A percentile compares a stretch with the other conserved stretches of the same genome.
Evolutionary conservation across 2,888 invertebrate genomes (phyloP).

Genomic region (Ecliptopera silaceata): DNA sequence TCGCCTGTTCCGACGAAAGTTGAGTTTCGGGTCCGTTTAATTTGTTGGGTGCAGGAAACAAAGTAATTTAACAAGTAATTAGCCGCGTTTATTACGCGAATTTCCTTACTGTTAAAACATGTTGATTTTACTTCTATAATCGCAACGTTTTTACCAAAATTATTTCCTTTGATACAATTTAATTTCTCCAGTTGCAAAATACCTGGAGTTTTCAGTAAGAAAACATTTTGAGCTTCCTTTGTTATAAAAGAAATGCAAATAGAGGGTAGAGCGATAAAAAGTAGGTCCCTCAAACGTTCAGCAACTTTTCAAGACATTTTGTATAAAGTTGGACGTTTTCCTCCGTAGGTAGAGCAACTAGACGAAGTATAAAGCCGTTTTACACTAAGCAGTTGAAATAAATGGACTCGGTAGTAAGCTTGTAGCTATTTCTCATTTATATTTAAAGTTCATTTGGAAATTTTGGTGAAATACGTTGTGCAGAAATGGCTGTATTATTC

Average conservation of each 20-base stretch:
- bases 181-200: slow-evolving; percentile 22
- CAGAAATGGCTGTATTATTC: slow-evolving; percentile 2
- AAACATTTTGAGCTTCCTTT: slow-evolving; percentile 35
- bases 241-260: slow-evolving; percentile 48
- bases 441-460: slow-evolving; percentile 4
- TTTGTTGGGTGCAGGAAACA: slow-evolving; percentile 40
- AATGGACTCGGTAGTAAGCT: slow-evolving; percentile 36
- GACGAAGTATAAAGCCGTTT: slow-evolving; percentile 52
- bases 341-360: slow-evolving; percentile 38
- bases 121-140: slow-evolving; percentile 17
- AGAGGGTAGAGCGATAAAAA: slow-evolving; percentile 46
- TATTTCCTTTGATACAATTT: slow-evolving; percentile 8
- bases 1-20: slow-evolving; percentile 39
- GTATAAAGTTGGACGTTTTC: slow-evolving; percentile 53
- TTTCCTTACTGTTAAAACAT: slow-evolving; percentile 26
- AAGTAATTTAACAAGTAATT: slow-evolving; percentile 38
- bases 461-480: not conserved
- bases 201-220: slow-evolving; percentile 27
- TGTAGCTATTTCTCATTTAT: slow-evolving; percentile 30
- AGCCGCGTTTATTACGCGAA: slow-evolving; percentile 21
- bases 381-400: slow-evolving; percentile 40
- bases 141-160: slow-evolving; percentile 12
- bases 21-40: slow-evolving; percentile 42
- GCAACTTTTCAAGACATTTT: slow-evolving; percentile 51
- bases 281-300: slow-evolving; percentile 48